These are phyloP conservation scores for Charaxes varanes DNA, from an alignment of 1,140 invertebrate genomes.

Conservation along the genomic window DNA sequence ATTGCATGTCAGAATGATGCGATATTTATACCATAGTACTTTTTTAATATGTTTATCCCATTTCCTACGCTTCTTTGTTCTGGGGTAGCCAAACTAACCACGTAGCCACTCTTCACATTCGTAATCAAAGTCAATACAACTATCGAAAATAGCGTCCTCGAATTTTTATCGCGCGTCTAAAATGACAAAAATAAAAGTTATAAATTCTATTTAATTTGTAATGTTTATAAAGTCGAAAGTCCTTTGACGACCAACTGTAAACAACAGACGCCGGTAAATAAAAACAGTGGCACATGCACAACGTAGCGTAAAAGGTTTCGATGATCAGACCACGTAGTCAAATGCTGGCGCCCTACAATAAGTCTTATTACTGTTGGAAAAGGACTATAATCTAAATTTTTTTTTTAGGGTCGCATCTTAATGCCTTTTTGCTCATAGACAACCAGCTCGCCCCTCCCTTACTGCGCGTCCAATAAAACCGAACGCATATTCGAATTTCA, in stretches of 20 bases:
- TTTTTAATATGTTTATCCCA: too few relatives aligned
- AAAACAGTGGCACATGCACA: slow-evolving; percentile 34
- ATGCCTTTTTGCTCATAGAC: slow-evolving; percentile 5
- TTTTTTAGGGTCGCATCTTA: slow-evolving; percentile 1
- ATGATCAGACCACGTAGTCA: not conserved
- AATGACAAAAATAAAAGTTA: slow-evolving; percentile 15
- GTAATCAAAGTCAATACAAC: slow-evolving; percentile 21
- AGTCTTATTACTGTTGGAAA: not conserved
- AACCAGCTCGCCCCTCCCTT: slow-evolving; percentile 20
- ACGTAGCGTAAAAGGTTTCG: not conserved
- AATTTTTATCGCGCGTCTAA: slow-evolving; percentile 21
- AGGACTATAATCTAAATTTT: slow-evolving; percentile 3
- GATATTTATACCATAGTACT: too few relatives aligned
- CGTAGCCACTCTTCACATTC: slow-evolving; percentile 3
- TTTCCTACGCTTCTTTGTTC: too few relatives aligned
- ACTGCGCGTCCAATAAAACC: slow-evolving; percentile 36
- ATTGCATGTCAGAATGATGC: too few relatives aligned
- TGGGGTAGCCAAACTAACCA: not conserved
- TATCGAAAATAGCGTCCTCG: slow-evolving; percentile 23
- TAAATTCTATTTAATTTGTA: not conserved
- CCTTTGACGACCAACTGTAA: slow-evolving; percentile 8
- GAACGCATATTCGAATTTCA: slow-evolving; percentile 33
- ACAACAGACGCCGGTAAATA: slow-evolving; percentile 27
- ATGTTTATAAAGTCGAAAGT: slow-evolving; percentile 11
- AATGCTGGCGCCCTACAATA: slow-evolving; percentile 1